Conservation (phyloP, 2,888 invertebrate genomes). For the Spisula solida region DNA sequence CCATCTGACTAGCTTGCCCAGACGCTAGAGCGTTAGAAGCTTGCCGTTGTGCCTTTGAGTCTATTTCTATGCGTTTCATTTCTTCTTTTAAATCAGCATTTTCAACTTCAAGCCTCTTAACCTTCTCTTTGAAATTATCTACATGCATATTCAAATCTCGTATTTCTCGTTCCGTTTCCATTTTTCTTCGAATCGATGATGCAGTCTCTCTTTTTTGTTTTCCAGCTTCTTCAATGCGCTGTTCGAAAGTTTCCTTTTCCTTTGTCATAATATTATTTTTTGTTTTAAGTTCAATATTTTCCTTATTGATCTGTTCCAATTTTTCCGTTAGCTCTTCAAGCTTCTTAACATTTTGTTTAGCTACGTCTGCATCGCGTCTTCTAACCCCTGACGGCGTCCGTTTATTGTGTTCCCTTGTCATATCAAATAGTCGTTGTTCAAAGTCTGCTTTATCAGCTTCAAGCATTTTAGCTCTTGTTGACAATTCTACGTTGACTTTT, state of each 20-base stretch:
- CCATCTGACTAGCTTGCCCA: conserved; percentile 63
- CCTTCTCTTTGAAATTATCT: conserved; percentile 64
- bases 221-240: conserved; percentile 54
- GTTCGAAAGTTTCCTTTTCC: conserved; percentile 60
- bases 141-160: conserved; percentile 60
- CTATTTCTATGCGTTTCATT: conserved; percentile 59
- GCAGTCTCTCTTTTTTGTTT: conserved; percentile 66
- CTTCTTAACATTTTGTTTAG: conserved; percentile 45
- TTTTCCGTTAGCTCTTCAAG: conserved; percentile 58
- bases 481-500: conserved; percentile 63
- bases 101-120: conserved; percentile 59
- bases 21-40: conserved; percentile 57
- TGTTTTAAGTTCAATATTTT: conserved; percentile 61
- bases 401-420: conserved; percentile 50
- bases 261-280: conserved; percentile 57
- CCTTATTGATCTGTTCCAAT: conserved; percentile 53
- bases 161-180: conserved; percentile 67
- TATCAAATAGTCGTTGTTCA: conserved; percentile 50
- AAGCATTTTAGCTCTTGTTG: conserved; percentile 60
- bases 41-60: conserved; percentile 61
- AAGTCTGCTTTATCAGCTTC: conserved; percentile 62
- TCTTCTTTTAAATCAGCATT: conserved; percentile 58
- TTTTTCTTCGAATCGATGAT: conserved; percentile 65
- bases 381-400: conserved; percentile 63
- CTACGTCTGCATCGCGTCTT: conserved; percentile 42